A percentile compares a stretch with the other conserved stretches of the same genome.
Evolutionary conservation across 23 tunicate genomes (phyloP).

Genomic region (Corella eumyota): DNA sequence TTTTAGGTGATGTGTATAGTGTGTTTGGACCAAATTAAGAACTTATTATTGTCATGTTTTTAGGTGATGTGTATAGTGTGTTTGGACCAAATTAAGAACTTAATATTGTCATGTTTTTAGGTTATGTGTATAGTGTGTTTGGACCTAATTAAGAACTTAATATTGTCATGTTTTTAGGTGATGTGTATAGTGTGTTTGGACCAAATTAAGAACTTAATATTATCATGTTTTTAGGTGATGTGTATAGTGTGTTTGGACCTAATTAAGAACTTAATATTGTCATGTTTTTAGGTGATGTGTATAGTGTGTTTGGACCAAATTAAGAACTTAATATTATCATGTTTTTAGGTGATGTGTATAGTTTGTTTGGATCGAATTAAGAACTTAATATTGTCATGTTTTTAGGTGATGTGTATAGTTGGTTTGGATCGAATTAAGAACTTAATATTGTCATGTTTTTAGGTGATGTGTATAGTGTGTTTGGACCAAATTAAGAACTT

Average conservation of each 20-base stretch:
- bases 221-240: conserved; percentile 80
- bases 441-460: conserved; percentile 80
- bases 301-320: conserved; percentile 91
- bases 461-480: conserved; percentile 93
- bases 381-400: conserved; percentile 89
- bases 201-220: conserved; percentile 79
- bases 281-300: conserved; percentile 87
- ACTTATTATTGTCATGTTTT: conserved; percentile 84
- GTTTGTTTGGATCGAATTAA: conserved; percentile 90
- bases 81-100: conserved; percentile 83
- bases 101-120: conserved; percentile 84
- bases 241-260: conserved; percentile 96
- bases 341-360: conserved; percentile 87
- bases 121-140: conserved; percentile 92
- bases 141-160: conserved; percentile 87
- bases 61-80: conserved; percentile 94
- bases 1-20: conserved; percentile 88
- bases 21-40: conserved; percentile 85
- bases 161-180: conserved; percentile 83
- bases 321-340: conserved; percentile 83
- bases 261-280: conserved; percentile 81
- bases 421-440: conserved; percentile 89
- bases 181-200: conserved; percentile 96
- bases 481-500: conserved; percentile 88
- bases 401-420: conserved; percentile 86